Evolutionary conservation across 1,140 invertebrate species (phyloP), one percentile per base, ranked within the genome.

Genomic region (Heliconius eleuchia): DNA sequence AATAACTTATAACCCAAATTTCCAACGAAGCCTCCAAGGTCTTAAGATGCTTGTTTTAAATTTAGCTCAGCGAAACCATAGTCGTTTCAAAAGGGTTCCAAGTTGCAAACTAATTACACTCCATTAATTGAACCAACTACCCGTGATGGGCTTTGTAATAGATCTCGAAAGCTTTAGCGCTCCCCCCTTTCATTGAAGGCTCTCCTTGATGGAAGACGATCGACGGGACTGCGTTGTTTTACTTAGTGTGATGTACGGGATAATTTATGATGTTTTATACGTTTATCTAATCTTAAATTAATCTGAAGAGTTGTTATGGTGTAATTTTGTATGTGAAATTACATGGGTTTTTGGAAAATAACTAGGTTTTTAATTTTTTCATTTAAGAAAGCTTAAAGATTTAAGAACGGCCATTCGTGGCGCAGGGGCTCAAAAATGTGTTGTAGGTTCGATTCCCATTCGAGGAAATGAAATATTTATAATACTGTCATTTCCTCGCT

Each of bases 91-190:
- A 52, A 57, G 55, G 7, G 23, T 57, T 23, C 19, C 55, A 57
- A 57, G 19, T 57, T 57, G 55, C n/a, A 7, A 57, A 57, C 55
- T 57, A 57, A 57, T 57, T 23, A 57, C 55, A 23, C 7, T 57
- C 55, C n/a, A 57, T 57, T 57, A 57, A 57, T 57, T 57, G 55
- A 57, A 57, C 6, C n/a, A 57, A 57, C 55, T 57, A 57, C 55
- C 55, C 55, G 8, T 57, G 55, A 57, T 57, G 55, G n/a, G 55
- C n/a, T 11, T 57, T 57, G 55, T 57, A 57, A 57, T 57, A 23
- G 55, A 57, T 57, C 55, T 57, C n/a, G 19, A 57, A 23, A n/a
- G 3, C n/a, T 57, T 23, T 57, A 57, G 55, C 55, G 55, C 55
- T 57, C 55, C 55, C 19, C 19, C 52, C n/a, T 57, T 57, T 57